Base-by-base conservation (phyloP, 2,113 vertebrate species). In the Sarotherodon lohbergeri region DNA sequence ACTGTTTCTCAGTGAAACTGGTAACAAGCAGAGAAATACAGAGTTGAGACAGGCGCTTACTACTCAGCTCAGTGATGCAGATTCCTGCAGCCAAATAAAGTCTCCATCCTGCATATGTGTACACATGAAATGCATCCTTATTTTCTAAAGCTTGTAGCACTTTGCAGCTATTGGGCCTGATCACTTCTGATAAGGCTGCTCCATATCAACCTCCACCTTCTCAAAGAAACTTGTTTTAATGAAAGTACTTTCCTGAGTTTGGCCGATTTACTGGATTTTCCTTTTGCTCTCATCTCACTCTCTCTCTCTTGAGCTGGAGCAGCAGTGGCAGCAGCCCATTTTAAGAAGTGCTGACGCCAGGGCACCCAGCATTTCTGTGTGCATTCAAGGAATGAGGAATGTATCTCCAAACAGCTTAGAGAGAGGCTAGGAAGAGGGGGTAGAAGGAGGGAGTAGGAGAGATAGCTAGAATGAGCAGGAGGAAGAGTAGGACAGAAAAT, bases 191-290 rank as follows among this genome's bases (percentile, higher is more conserved):
- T 91, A 83, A 34, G 27, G 27, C 73, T 34, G 4, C 79, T 81
- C 85, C 80, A 66, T 86, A 85, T 83, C 88, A 76, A 82, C 91
- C 87, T 90, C 82, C 89, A 85, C 90, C 84, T 81, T 66, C 11
- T 78, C 91, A 95, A 95, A 95, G 94, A 93, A 94, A 94, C 95
- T 91, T 83, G 86, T 90, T 94, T 94, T 95, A 95, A 95, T 94
- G 94, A 95, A 96, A 95, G 95, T 90, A 92, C 94, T 94, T 95
- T 94, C 92, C 94, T 84, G 89, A 92, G 89, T 94, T 95, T 91
- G 89, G 85, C 46, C 86, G 93, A 93, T 94, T 95, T 93, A 91
- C 87, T 22, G 80, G 93, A 92, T 96, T 95, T 95, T 89, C 87
- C 89, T 85, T 86, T 68, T 79, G 46, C 89, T 88, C 81, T 92